Evolutionary conservation across 2,888 invertebrate genomes (phyloP).

Genomic region (Yponomeuta evonymella): DNA sequence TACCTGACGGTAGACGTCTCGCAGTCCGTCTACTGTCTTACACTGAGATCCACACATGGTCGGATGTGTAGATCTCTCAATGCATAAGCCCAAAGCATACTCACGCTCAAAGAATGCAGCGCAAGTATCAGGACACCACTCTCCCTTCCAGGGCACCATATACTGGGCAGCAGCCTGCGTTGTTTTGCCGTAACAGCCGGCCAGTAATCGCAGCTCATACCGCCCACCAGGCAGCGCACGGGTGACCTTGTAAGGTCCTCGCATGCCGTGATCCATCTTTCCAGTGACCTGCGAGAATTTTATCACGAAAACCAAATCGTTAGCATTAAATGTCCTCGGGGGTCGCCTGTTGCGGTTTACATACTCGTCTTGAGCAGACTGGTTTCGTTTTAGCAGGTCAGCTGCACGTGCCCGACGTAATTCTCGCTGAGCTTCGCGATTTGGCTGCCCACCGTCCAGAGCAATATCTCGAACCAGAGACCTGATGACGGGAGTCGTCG

Average conservation of each 20-base stretch:
- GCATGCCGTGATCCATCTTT: slow-evolving; percentile 14
- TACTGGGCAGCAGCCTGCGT: no score
- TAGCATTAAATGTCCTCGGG: slow-evolving; percentile 1
- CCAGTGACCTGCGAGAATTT: slow-evolving; percentile 12
- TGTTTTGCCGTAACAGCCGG: neutral
- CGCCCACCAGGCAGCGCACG: slow-evolving; percentile 1
- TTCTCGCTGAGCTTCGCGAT: neutral
- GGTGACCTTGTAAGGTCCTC: slow-evolving; percentile 1
- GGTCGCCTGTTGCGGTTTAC: neutral
- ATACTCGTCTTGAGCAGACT: neutral
- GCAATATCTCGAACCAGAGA: slow-evolving; percentile 15
- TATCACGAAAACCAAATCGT: slow-evolving; percentile 12
- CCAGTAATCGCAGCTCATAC: slow-evolving; percentile 11
- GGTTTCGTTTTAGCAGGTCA: no score
- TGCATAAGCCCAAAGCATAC: no score
- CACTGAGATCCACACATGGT: no score
- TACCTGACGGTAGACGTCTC: no score
- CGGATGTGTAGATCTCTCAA: no score
- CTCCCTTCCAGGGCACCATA: no score
- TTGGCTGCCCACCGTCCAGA: neutral
- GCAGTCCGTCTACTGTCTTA: no score
- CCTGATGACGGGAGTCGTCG: slow-evolving; percentile 13
- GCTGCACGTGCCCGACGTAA: no score
- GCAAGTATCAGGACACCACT: no score
- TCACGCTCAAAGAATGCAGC: neutral